Conservation (phyloP, 2,888 invertebrate genomes). For the Phengaris arion region DNA sequence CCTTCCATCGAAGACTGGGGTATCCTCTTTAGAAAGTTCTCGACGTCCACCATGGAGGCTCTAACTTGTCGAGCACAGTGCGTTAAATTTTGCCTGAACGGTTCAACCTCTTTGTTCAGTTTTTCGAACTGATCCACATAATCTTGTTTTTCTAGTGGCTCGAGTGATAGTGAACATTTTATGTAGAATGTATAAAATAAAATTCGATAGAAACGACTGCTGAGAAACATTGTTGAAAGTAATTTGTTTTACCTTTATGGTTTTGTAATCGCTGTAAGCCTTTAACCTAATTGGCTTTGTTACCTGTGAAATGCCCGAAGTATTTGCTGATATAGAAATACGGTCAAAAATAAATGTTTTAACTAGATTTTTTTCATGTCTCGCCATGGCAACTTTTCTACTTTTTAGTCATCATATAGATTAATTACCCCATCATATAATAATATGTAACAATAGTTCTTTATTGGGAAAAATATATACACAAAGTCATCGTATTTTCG, state of each 20-base stretch:
- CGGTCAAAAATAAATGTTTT: background rate
- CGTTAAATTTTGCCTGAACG: constrained; percentile 64
- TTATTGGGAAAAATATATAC: too few species aligned
- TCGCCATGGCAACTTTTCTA: too few species aligned
- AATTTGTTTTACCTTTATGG: background rate
- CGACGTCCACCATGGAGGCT: constrained; percentile 61
- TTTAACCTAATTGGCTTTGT: constrained; percentile 14
- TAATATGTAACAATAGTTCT: too few species aligned
- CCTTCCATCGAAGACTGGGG: constrained; percentile 62
- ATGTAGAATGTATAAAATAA: constrained; percentile 31
- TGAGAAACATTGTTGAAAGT: background rate
- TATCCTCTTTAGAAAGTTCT: constrained; percentile 63
- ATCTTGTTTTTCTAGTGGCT: constrained; percentile 62
- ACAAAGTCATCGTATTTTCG: too few species aligned
- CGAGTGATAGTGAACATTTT: constrained; percentile 53
- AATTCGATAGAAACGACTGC: background rate
- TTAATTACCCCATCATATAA: too few species aligned
- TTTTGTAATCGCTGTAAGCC: constrained; percentile 12
- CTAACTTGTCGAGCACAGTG: constrained; percentile 68
- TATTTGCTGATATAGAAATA: background rate
- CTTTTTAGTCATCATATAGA: too few species aligned
- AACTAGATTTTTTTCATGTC: too few species aligned
- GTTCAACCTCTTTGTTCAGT: constrained; percentile 61
- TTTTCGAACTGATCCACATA: constrained; percentile 57
- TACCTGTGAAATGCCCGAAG: background rate